A percentile compares a stretch with the other conserved stretches of the same genome.
Conservation (phyloP, 2,797 vertebrate genomes). For the Neostethus bicornis region DNA sequence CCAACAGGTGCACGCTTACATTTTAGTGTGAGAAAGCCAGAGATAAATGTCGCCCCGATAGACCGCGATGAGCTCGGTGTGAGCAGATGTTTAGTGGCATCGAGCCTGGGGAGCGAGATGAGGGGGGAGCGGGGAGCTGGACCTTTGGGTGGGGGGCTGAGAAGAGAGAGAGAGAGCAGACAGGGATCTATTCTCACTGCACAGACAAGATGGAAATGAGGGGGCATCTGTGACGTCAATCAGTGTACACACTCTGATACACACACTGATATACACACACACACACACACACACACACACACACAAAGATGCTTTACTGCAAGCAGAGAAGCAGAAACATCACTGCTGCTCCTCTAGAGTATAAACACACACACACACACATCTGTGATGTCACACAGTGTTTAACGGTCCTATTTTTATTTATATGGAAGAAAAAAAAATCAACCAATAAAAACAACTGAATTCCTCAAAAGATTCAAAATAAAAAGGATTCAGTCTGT, state of each 20-base stretch:
- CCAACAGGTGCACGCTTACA: slow-evolving; percentile 39
- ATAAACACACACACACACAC: too few species aligned
- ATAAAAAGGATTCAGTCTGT: too few species aligned
- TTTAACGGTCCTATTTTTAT: too few species aligned
- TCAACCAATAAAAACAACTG: too few species aligned
- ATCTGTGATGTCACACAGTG: too few species aligned
- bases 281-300: slow-evolving; percentile 9
- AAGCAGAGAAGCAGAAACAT: too few species aligned
- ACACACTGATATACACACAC: slow-evolving; percentile 30
- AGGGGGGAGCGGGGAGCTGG: slow-evolving; percentile 20
- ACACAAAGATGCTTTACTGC: too few species aligned
- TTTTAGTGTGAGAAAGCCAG: slow-evolving; percentile 19
- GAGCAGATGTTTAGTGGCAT: slow-evolving; percentile 55
- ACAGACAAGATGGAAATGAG: slow-evolving; percentile 76
- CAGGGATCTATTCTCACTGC: slow-evolving; percentile 71
- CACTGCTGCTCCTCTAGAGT: too few species aligned
- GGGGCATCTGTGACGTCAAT: slow-evolving; percentile 79
- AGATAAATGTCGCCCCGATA: slow-evolving; percentile 34
- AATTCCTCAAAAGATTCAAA: too few species aligned
- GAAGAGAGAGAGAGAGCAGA: slow-evolving; percentile 42
- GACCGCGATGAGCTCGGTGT: slow-evolving; percentile 28
- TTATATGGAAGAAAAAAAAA: too few species aligned
- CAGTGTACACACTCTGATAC: slow-evolving; percentile 54
- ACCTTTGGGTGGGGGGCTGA: neutral
- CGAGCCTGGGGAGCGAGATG: slow-evolving; percentile 16